Base-by-base conservation (phyloP, 1,140 invertebrate genomes). In the Sarcophaga bullata region DNA sequence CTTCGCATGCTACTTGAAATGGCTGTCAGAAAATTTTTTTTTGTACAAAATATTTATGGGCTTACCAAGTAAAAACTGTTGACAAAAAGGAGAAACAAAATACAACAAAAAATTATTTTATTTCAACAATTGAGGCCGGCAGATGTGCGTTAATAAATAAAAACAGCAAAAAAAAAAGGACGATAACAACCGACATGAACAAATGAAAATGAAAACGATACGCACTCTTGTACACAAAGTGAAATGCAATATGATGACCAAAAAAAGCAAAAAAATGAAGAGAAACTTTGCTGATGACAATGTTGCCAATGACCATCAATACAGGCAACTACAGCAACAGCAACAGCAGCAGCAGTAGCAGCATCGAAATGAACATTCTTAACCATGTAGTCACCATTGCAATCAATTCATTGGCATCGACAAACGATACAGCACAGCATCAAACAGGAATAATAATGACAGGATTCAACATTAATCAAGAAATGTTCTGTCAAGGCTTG, bases 401-500 rank as follows among this genome's bases (percentile, higher is more conserved):
- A 37, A 37, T 37, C 25, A 37, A 37, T 37, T 37, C 25, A 37
- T 37, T 37, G 25, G 25, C 25, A 37, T 4, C 25, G 25, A 37
- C 25, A 4, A 4, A 37, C 25, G 25, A 37, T 37, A 37, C 25
- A 37, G 25, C 25, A 37, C 62, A 68, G 17, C 9, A 58, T 68
- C 62, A 17, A 68, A 68, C 62, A 68, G 19, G 62, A 68, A 68
- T 68, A 68, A 68, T 68, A 68, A 68, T 68, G 62, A 68, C 62
- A 68, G 17, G n/a, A 68, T 37, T 68, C 62, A 68, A 68, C 62
- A 68, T 68, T 68, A 68, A 68, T 68, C 62, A 68, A 68, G 62
- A 68, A 37, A 68, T 68, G 62, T 68, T 68, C 62, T 68, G 62
- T 68, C 17, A 19, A 68, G 25, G 25, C 25, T 37, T 6, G 54